These are phyloP conservation scores for Deladenus siricidicola DNA, from an alignment of 2,888 invertebrate genomes.

Conservation along the genomic window DNA sequence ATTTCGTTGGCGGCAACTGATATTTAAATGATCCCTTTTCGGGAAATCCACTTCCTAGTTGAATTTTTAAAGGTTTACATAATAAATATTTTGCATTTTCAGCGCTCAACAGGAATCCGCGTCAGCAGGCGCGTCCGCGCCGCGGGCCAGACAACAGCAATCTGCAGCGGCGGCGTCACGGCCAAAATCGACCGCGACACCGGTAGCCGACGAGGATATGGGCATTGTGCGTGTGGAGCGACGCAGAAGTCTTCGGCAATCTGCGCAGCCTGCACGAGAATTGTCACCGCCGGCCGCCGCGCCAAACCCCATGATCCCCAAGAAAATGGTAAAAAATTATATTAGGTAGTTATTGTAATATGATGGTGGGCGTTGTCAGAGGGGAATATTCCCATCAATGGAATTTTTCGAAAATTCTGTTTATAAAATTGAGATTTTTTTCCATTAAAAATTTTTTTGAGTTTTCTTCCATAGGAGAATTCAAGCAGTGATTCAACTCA, in stretches of 20 bases:
- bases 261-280: slow-evolving; percentile 9
- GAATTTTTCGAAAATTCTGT: too few relatives aligned
- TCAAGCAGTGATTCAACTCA: neutral
- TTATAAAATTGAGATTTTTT: too few relatives aligned
- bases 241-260: neutral
- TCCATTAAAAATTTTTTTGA: too few relatives aligned
- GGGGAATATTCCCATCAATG: too few relatives aligned
- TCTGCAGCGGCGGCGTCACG: neutral
- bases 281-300: slow-evolving; percentile 15
- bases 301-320: slow-evolving; percentile 48
- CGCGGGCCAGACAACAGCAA: slow-evolving; percentile 10
- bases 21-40: too few relatives aligned
- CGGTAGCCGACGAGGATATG: slow-evolving; percentile 13
- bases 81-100: neutral
- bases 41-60: too few relatives aligned
- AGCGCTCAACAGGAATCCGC: slow-evolving; percentile 16
- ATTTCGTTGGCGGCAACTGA: too few relatives aligned
- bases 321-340: slow-evolving; percentile 42
- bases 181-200: neutral
- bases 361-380: too few relatives aligned
- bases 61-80: too few relatives aligned
- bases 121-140: slow-evolving; percentile 3
- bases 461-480: neutral
- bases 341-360: too few relatives aligned
- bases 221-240: slow-evolving; percentile 20